Evolutionary conservation across 2,797 vertebrate species (phyloP).

Genomic region (Enteromius treurensis): DNA sequence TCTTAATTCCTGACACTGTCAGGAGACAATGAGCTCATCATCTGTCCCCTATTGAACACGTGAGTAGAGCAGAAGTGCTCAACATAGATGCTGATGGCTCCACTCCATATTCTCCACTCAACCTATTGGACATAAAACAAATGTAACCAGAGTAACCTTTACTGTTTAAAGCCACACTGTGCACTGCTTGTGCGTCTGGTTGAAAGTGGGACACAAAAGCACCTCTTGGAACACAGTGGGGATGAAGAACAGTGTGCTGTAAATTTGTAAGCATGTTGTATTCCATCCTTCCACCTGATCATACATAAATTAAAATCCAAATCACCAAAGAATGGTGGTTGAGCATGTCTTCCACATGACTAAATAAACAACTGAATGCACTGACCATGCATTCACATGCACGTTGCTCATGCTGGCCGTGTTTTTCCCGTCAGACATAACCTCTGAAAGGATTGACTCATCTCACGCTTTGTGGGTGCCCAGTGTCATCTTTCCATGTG

Average conservation of each 20-base stretch:
- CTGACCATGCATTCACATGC: not conserved
- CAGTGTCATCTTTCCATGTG: slow-evolving; percentile 23
- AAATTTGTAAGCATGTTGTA: not conserved
- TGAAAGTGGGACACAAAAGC: slow-evolving; percentile 18
- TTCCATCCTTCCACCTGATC: not conserved
- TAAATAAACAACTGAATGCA: slow-evolving; percentile 37
- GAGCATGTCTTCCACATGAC: slow-evolving; percentile 2
- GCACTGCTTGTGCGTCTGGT: not conserved
- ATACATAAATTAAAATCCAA: slow-evolving; percentile 1
- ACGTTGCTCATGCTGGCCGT: not conserved
- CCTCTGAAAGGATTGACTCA: slow-evolving; percentile 25
- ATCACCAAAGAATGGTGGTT: not conserved
- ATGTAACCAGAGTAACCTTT: not conserved
- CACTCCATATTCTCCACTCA: not conserved
- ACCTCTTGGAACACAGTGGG: not conserved
- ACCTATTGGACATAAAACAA: not conserved
- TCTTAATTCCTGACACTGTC: not conserved
- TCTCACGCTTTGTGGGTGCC: not conserved
- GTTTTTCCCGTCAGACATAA: slow-evolving; percentile 30
- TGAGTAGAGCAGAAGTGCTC: not conserved
- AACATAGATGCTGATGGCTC: not conserved
- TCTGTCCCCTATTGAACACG: not conserved
- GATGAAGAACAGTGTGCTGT: not conserved
- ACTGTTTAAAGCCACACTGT: not conserved
- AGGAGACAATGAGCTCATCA: not conserved